A percentile compares a stretch with the other conserved stretches of the same genome.
These are phyloP conservation scores for Pyralis farinalis DNA, from an alignment of 2,888 invertebrate species.

Conservation along the genomic window DNA sequence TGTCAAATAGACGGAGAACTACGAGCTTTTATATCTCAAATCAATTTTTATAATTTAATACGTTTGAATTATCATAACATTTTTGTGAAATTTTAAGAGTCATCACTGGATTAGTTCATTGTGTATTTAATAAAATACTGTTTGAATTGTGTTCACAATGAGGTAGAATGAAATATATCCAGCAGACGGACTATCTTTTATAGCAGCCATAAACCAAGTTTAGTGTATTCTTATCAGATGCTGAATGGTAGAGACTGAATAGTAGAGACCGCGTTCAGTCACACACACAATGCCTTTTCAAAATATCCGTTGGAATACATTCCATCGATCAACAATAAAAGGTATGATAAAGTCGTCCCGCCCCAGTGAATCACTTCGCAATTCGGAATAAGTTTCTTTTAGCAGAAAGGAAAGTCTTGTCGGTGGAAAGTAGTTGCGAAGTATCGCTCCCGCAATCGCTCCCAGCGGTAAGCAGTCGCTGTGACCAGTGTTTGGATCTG, in stretches of 20 bases:
- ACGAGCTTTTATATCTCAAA: too few species aligned
- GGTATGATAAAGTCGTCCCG: background rate
- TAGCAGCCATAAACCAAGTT: constrained; percentile 40
- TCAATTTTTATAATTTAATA: too few species aligned
- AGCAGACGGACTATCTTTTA: too few species aligned
- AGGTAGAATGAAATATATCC: too few species aligned
- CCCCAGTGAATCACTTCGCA: background rate
- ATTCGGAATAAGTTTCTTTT: background rate
- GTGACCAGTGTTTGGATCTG: background rate
- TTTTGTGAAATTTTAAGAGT: too few species aligned
- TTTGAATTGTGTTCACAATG: too few species aligned
- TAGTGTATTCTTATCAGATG: constrained; percentile 42
- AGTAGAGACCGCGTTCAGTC: background rate
- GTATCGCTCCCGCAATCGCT: background rate
- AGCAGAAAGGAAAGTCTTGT: background rate
- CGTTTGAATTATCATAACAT: too few species aligned
- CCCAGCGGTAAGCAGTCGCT: background rate
- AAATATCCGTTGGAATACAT: constrained; percentile 6
- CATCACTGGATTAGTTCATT: too few species aligned
- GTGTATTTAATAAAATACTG: too few species aligned
- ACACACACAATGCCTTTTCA: constrained; percentile 3
- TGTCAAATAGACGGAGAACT: too few species aligned
- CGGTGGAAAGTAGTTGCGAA: background rate
- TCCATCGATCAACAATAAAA: constrained; percentile 3
- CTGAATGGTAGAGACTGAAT: constrained; percentile 20